phyloP scores from a whole-genome alignment of 1,140 invertebrate species.

The Plectrocnemia conspersa region DNA sequence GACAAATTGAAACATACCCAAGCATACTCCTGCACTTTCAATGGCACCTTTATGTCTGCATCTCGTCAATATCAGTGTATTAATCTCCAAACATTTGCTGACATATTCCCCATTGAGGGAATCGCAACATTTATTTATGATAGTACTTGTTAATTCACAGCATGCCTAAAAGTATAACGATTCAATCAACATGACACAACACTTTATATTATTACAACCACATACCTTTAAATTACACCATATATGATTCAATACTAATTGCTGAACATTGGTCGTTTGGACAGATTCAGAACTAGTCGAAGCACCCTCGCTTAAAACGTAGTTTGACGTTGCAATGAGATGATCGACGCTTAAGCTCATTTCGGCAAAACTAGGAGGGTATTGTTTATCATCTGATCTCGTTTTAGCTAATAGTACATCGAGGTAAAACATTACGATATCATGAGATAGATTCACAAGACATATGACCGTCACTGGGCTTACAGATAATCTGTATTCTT shows the following conservation, averaged over 20 bases:
- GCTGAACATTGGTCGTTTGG: constrained; percentile 59
- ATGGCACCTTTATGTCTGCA: constrained; percentile 79
- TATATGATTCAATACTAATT: constrained; percentile 66
- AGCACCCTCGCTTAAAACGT: constrained; percentile 26
- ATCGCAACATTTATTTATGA: constrained; percentile 43
- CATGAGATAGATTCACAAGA: constrained; percentile 33
- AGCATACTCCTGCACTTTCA: constrained; percentile 61
- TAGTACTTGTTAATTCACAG: constrained; percentile 50
- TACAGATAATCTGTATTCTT: constrained; percentile 31
- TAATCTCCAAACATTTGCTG: constrained; percentile 54
- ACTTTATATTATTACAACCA: constrained; percentile 11
- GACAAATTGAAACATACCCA: too few relatives aligned
- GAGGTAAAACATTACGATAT: constrained; percentile 18
- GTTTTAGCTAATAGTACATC: constrained; percentile 14
- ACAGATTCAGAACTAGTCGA: constrained; percentile 38
- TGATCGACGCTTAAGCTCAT: constrained; percentile 53
- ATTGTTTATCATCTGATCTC: neutral
- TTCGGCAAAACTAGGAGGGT: constrained; percentile 52
- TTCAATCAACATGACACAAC: constrained; percentile 14
- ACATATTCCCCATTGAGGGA: constrained; percentile 40
- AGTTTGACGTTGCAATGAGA: constrained; percentile 44
- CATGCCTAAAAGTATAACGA: constrained; percentile 45
- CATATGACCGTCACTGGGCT: constrained; percentile 42
- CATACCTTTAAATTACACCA: constrained; percentile 75
- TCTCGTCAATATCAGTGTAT: constrained; percentile 59